phyloP scores from a whole-genome alignment of 2,888 invertebrate species.

The Andrena fulva region DNA sequence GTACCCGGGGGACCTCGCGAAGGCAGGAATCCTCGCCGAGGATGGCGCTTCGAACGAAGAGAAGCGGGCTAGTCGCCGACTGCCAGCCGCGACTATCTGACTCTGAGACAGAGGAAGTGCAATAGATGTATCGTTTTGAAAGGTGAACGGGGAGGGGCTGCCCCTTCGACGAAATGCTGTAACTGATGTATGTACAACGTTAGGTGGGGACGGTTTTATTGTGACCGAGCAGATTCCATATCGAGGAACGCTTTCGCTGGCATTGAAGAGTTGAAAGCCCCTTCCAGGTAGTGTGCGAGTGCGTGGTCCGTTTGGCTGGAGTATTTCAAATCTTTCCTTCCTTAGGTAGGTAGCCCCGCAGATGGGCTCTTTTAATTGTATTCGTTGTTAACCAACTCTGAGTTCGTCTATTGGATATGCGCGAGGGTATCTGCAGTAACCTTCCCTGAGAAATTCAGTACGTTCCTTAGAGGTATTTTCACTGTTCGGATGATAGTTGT shows the following conservation, averaged over 20 bases:
- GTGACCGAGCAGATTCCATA: slow-evolving; percentile 15
- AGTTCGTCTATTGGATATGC: slow-evolving; percentile 1
- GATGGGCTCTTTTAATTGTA: slow-evolving; percentile 7
- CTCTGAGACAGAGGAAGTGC: slow-evolving; percentile 49
- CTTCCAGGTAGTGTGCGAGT: background rate
- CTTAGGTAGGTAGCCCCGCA: background rate
- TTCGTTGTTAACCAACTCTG: slow-evolving; percentile 5
- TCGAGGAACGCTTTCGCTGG: slow-evolving; percentile 51
- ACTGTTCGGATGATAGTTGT: background rate
- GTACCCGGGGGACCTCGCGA: background rate
- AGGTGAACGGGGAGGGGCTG: slow-evolving; percentile 26
- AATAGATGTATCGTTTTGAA: slow-evolving; percentile 55
- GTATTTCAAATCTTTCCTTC: slow-evolving; percentile 17
- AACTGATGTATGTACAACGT: slow-evolving; percentile 60
- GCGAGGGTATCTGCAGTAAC: background rate
- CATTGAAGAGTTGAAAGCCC: slow-evolving; percentile 46
- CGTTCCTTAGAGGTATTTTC: background rate
- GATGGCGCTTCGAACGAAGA: background rate
- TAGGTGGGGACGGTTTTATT: slow-evolving; percentile 26
- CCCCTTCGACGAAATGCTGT: slow-evolving; percentile 37
- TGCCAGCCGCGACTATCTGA: slow-evolving; percentile 20
- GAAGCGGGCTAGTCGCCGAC: slow-evolving; percentile 17
- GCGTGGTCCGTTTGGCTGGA: background rate
- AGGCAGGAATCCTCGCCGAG: background rate
- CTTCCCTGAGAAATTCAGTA: background rate